Evolutionary conservation across 2,888 invertebrate species (phyloP).

Genomic region (Tricholauxania praeusta): DNA sequence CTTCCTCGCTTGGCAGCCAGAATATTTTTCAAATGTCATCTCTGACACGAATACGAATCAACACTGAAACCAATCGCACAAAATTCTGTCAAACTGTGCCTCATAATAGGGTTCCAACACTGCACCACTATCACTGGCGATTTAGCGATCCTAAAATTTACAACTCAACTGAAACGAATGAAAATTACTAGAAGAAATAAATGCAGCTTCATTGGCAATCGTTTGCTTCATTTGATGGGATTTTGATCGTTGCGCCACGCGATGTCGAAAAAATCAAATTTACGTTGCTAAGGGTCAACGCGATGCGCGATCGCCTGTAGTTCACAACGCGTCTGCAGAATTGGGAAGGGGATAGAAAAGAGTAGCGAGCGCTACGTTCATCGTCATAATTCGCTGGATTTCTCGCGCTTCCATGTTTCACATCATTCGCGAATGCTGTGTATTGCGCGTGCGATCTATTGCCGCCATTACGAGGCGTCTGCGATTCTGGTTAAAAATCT

Average conservation of each 20-base stretch:
- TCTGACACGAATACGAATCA: too few relatives aligned
- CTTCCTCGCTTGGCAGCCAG: too few relatives aligned
- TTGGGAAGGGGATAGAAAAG: neutral
- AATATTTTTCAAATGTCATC: too few relatives aligned
- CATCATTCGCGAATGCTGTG: constrained; percentile 27
- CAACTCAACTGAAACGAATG: too few relatives aligned
- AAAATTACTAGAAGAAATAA: neutral
- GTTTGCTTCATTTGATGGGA: constrained; percentile 27
- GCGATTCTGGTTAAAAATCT: neutral
- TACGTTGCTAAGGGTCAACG: constrained; percentile 11
- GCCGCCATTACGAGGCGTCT: neutral
- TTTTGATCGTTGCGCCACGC: constrained; percentile 33
- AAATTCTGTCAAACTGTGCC: too few relatives aligned
- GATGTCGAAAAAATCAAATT: constrained; percentile 34
- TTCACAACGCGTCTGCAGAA: constrained; percentile 18
- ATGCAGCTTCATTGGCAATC: neutral
- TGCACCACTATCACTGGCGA: too few relatives aligned
- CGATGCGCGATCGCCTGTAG: constrained; percentile 31
- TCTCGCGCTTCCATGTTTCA: constrained; percentile 43
- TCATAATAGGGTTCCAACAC: too few relatives aligned
- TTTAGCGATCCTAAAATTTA: too few relatives aligned
- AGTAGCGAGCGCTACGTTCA: neutral
- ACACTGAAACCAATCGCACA: too few relatives aligned
- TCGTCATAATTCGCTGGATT: constrained; percentile 1
- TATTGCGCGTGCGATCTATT: too few relatives aligned